Evolutionary conservation across 2,888 invertebrate species (phyloP), one percentile per base, ranked within the genome.

Genomic region (Temnothorax rugatulus): DNA sequence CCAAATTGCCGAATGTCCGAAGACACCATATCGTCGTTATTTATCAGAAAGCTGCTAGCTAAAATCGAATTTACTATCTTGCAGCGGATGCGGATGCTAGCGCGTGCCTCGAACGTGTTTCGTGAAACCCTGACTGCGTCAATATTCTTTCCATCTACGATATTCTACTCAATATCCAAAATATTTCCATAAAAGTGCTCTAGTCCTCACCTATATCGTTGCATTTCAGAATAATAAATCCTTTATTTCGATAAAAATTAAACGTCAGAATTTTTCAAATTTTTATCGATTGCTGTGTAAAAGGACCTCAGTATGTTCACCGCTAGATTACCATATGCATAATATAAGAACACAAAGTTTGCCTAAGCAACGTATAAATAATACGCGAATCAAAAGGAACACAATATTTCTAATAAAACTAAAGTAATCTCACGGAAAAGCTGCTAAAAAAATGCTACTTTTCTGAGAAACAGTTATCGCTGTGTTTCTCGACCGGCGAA

Each of bases 1-100:
- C 87, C 86, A 90, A 90, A 89, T 90, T 90, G 86, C 85, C 61
- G 69, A 74, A 83, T 74, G 71, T 88, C 86, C 66, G 74, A 86
- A 86, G 87, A 88, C 87, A 87, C 84, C 68, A 79, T 73, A 69
- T 82, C 75, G 79, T 87, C 88, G 86, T 87, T 88, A 90, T 87
- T 89, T 89, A 88, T 85, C 79, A 81, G 69, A 59, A 73, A 73
- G 66, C 29, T 64, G 54, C 69, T 34, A 47, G 63, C 64, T 68
- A 74, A 61, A 57, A 66, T 47, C n/a, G 81, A 68, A 82, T 83
- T 68, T 71, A 79, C 13, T 64, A 29, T 57, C 59, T 25, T 9
- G 57, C 44, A 50, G 74, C 21, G 18, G 74, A 83, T 68, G 83
- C 64, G 63, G 76, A 79, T 84, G 69, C 57, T 69, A 76, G 52